phyloP scores from a whole-genome alignment of 2,888 invertebrate genomes.

The Drosophila prostipennis region DNA sequence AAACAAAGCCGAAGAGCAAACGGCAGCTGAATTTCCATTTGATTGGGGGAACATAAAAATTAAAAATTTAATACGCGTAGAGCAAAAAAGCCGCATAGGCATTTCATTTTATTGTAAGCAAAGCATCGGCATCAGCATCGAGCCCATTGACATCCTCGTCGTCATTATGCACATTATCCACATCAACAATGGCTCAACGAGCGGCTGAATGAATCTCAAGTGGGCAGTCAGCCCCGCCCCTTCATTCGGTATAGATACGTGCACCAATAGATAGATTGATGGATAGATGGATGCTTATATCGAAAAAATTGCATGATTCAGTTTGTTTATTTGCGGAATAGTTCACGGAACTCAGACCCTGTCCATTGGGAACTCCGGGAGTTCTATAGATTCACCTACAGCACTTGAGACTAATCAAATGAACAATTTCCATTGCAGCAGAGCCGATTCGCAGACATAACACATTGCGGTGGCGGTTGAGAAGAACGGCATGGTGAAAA shows the following conservation, averaged over 20 bases:
- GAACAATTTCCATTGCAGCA: conserved; percentile 64
- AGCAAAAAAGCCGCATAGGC: conserved; percentile 49
- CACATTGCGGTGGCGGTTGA: conserved; percentile 79
- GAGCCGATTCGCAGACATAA: conserved; percentile 81
- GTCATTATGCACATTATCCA: conserved; percentile 48
- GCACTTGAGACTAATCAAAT: conserved; percentile 4
- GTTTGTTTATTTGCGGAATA: conserved; percentile 47
- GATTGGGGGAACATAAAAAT: conserved; percentile 48
- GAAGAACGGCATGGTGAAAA: conserved; percentile 88
- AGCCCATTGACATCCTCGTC: conserved; percentile 33
- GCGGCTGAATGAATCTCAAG: conserved; percentile 62
- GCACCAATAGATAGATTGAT: conserved; percentile 22
- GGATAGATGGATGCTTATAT: conserved; percentile 12
- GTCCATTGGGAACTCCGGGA: neutral
- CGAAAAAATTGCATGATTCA: conserved; percentile 44
- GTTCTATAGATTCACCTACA: neutral
- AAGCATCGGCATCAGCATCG: conserved; percentile 37
- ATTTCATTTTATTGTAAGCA: conserved; percentile 46
- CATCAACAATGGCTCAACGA: conserved; percentile 59
- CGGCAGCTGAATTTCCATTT: conserved; percentile 3
- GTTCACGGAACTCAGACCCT: conserved; percentile 15
- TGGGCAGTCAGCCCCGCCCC: conserved; percentile 43
- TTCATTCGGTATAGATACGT: conserved; percentile 33
- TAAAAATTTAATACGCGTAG: conserved; percentile 58
- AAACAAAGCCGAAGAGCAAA: conserved; percentile 5